Base-by-base conservation (phyloP, 1,140 invertebrate species). In the Tribolium castaneum region DNA sequence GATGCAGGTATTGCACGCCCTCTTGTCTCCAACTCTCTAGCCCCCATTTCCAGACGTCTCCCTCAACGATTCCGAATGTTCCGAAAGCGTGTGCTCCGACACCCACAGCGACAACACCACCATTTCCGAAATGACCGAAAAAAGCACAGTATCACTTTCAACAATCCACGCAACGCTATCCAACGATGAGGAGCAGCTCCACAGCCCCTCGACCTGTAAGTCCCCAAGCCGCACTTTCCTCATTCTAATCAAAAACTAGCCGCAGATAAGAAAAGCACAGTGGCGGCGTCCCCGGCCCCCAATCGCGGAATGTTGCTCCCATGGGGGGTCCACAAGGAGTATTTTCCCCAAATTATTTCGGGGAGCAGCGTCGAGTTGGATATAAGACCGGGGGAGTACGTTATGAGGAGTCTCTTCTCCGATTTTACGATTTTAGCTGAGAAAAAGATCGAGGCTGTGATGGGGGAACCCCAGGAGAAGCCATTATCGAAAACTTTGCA, bases 351-450 rank as follows among this genome's bases (percentile, higher is more conserved):
- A 74, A 56, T 80, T 13, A 54, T 80, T 7, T 84, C 89, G 14
- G 88, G 87, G 74, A 83, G 85, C 2, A 84, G 81, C 59, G 82
- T 86, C 30, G 93, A 94, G 78, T 90, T 91, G 81, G 92, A 94
- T 85, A 85, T 94, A 10, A 88, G 93, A 75, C 96, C 97, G 0
- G 97, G 97, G 13, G 97, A 99, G 86, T 98, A 95, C 89, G 96
- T 99, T 1, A 97, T 99, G 93, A 90, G 96, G 54, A 96, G 94
- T 35, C 89, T 99, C 0, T 99, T 99, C 86, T 92, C 96, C 1
- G 97, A 99, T 86, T 99, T 98, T 84, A 98, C 97, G 2, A 88
- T 94, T 0, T 94, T 97, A 83, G 96, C 96, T 2, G 97, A 98
- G 82, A 94, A 94, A 84, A 99, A 99, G 88, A 98, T 99, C 88